phyloP scores from a whole-genome alignment of 2,888 invertebrate genomes.

The Heliconius aoede region DNA sequence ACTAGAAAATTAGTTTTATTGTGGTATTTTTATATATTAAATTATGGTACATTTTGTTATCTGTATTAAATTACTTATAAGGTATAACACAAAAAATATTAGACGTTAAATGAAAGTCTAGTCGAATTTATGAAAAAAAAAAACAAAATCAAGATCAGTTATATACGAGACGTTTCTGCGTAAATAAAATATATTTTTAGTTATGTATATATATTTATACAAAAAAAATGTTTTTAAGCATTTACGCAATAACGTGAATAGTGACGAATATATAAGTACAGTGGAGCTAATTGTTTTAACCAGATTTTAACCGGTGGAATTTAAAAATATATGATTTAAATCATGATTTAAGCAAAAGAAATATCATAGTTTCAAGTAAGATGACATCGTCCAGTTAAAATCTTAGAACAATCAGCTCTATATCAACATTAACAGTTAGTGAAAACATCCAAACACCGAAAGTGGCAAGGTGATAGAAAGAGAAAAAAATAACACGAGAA shows the following conservation, averaged over 20 bases:
- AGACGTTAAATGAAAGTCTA: slow-evolving; percentile 40
- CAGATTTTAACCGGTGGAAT: slow-evolving; percentile 9
- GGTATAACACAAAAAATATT: not conserved
- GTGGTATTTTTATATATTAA: too few relatives aligned
- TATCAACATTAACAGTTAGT: slow-evolving; percentile 84
- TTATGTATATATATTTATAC: not conserved
- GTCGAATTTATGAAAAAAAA: slow-evolving; percentile 43
- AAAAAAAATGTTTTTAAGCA: not conserved
- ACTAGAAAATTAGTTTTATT: slow-evolving; percentile 51
- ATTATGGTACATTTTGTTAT: not conserved
- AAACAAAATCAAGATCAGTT: slow-evolving; percentile 41
- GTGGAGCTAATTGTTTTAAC: slow-evolving; percentile 23
- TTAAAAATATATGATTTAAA: not conserved
- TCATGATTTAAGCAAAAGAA: not conserved
- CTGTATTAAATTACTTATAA: not conserved
- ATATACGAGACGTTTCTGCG: slow-evolving; percentile 39
- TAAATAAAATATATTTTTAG: slow-evolving; percentile 11
- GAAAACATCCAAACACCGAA: slow-evolving; percentile 83
- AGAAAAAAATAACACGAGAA: slow-evolving; percentile 77
- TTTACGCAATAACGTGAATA: slow-evolving; percentile 35
- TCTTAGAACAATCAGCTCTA: slow-evolving; percentile 48
- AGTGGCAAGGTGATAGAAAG: slow-evolving; percentile 79
- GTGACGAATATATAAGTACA: slow-evolving; percentile 44
- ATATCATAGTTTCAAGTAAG: not conserved
- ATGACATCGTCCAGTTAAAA: slow-evolving; percentile 17